These are phyloP conservation scores for Nasonia oneida DNA, from an alignment of 2,888 invertebrate species.

Conservation along the genomic window DNA sequence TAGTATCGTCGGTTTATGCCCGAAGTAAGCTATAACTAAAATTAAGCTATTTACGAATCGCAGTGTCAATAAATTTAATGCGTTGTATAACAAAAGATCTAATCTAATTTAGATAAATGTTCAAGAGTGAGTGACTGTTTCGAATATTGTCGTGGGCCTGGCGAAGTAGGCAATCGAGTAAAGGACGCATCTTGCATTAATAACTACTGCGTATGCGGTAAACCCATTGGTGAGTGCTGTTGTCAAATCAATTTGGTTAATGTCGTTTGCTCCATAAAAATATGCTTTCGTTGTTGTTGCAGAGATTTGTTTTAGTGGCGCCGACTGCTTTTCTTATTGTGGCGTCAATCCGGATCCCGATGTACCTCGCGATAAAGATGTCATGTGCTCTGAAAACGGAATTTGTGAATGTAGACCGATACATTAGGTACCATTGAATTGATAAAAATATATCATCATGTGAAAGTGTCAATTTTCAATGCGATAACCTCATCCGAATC, in stretches of 20 bases:
- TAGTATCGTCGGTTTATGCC: neutral
- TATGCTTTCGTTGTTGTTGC: constrained; percentile 5
- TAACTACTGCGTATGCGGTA: constrained; percentile 8
- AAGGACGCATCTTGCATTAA: constrained; percentile 32
- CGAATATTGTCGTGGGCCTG: constrained; percentile 6
- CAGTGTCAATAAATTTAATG: neutral
- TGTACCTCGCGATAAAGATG: constrained; percentile 18
- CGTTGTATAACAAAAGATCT: neutral
- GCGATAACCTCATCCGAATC: too few species aligned
- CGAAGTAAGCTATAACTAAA: neutral
- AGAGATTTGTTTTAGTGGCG: constrained; percentile 27
- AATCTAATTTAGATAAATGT: constrained; percentile 2
- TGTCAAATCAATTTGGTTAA: neutral
- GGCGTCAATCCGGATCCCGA: constrained; percentile 25
- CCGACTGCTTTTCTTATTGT: constrained; percentile 38
- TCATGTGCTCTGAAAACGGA: constrained; percentile 25
- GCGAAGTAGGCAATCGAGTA: neutral
- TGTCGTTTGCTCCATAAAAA: neutral
- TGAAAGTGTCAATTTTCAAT: neutral
- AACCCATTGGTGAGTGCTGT: constrained; percentile 22
- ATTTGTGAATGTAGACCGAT: constrained; percentile 29
- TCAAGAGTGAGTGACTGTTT: constrained; percentile 26
- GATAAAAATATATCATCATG: neutral
- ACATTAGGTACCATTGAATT: neutral
- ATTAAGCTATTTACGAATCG: neutral